phyloP scores from a whole-genome alignment of 1,140 invertebrate species.

The Diorhabda elongata region DNA sequence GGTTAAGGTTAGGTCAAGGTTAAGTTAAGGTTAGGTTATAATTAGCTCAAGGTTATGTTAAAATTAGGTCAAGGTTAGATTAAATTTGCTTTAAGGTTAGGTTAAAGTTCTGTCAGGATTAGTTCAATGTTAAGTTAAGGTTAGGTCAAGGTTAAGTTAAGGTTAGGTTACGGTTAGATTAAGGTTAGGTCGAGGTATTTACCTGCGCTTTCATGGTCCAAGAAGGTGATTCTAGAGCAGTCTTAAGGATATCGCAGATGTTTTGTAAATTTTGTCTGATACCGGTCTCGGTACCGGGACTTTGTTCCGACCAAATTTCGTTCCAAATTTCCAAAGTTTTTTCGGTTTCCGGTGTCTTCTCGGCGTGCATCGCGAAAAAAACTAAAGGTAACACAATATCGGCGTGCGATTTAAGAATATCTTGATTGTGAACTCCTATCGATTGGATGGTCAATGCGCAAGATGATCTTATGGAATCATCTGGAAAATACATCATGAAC shows the following conservation, averaged over 20 bases:
- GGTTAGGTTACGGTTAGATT: too few relatives aligned
- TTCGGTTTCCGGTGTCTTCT: conserved; percentile 61
- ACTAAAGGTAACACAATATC: conserved; percentile 73
- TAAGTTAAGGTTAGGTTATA: too few relatives aligned
- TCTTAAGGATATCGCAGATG: conserved; percentile 67
- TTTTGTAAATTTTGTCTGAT: conserved; percentile 71
- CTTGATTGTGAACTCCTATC: conserved; percentile 77
- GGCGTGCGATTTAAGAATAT: conserved; percentile 77
- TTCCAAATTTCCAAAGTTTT: conserved; percentile 72
- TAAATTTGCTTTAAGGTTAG: too few relatives aligned
- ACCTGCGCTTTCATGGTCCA: conserved; percentile 84
- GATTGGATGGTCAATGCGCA: conserved; percentile 77
- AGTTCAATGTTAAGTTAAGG: too few relatives aligned
- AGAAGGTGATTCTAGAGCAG: conserved; percentile 70
- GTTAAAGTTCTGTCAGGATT: too few relatives aligned
- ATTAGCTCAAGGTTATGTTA: too few relatives aligned
- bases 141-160: too few relatives aligned
- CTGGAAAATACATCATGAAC: conserved; percentile 38
- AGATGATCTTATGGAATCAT: conserved; percentile 67
- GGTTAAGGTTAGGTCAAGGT: too few relatives aligned
- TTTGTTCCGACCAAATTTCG: conserved; percentile 85
- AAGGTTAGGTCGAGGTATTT: neutral
- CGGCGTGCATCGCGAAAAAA: conserved; percentile 86
- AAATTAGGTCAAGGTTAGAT: too few relatives aligned
- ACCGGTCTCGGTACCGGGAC: conserved; percentile 78